These are phyloP conservation scores for Morpho achilles DNA, from an alignment of 2,888 invertebrate species.

Conservation along the genomic window DNA sequence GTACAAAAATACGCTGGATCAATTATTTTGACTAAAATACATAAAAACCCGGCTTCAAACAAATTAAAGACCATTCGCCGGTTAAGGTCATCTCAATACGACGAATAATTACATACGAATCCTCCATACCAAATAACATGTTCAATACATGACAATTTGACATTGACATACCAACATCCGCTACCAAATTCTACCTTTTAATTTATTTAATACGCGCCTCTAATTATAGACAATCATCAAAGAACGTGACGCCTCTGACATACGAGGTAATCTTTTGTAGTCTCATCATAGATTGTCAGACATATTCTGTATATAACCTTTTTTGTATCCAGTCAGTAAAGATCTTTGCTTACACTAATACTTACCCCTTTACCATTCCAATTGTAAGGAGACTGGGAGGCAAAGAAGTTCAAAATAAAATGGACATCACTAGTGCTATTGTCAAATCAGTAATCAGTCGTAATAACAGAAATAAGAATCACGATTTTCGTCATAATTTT, in stretches of 20 bases:
- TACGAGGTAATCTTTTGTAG: conserved; percentile 74
- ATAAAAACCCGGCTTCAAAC: conserved; percentile 9
- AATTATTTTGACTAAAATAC: conserved; percentile 12
- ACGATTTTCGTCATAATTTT: conserved; percentile 61
- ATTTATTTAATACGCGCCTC: conserved; percentile 69
- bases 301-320: conserved; percentile 58
- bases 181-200: conserved; percentile 44
- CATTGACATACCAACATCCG: conserved; percentile 57
- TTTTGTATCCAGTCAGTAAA: conserved; percentile 37
- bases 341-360: conserved; percentile 33
- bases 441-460: conserved; percentile 69
- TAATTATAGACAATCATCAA: conserved; percentile 68
- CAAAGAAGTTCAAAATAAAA: conserved; percentile 38
- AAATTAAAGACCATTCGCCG: conserved; percentile 16
- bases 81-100: conserved; percentile 23
- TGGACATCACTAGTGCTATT: conserved; percentile 47
- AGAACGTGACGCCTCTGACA: conserved; percentile 66
- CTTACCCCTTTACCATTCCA: conserved; percentile 31
- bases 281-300: conserved; percentile 63
- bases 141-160: conserved; percentile 38
- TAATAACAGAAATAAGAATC: conserved; percentile 64
- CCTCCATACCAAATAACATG: conserved; percentile 18
- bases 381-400: conserved; percentile 27
- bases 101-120: conserved; percentile 24
- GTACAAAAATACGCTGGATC: conserved; percentile 6